Evolutionary conservation across 2,888 invertebrate genomes (phyloP).

Genomic region (Liodrosophila aerea): DNA sequence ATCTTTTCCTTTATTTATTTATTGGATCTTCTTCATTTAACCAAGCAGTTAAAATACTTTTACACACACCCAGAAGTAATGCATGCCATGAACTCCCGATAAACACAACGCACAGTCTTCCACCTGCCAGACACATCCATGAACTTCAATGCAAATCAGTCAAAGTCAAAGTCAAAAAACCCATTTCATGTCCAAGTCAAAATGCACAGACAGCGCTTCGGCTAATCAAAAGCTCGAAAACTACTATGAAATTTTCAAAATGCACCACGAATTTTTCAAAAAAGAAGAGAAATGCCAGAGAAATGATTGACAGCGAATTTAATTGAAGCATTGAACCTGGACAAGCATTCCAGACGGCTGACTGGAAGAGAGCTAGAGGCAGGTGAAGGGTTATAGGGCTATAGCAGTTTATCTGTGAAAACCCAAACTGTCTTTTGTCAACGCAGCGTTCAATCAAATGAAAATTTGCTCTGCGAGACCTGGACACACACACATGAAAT

Average conservation of each 20-base stretch:
- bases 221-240: slow-evolving; percentile 51
- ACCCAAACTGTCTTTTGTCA: slow-evolving; percentile 38
- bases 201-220: slow-evolving; percentile 24
- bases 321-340: slow-evolving; percentile 70
- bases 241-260: slow-evolving; percentile 55
- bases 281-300: slow-evolving; percentile 9
- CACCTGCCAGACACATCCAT: slow-evolving; percentile 26
- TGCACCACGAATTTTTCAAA: slow-evolving; percentile 27
- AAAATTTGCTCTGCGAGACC: slow-evolving; percentile 37
- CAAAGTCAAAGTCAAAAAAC: slow-evolving; percentile 55
- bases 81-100: not conserved
- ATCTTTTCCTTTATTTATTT: no score
- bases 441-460: slow-evolving; percentile 60
- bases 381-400: not conserved
- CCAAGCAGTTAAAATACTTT: no score
- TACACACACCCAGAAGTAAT: no score
- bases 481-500: slow-evolving; percentile 8
- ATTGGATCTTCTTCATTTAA: no score
- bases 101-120: not conserved
- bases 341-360: slow-evolving; percentile 6
- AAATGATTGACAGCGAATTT: slow-evolving; percentile 67
- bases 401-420: slow-evolving; percentile 15
- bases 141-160: slow-evolving; percentile 50
- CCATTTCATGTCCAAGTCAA: slow-evolving; percentile 35
- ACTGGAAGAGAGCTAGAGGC: not conserved